phyloP scores from a whole-genome alignment of 2,888 invertebrate species.

The Prosopocoilus inquinatus region DNA sequence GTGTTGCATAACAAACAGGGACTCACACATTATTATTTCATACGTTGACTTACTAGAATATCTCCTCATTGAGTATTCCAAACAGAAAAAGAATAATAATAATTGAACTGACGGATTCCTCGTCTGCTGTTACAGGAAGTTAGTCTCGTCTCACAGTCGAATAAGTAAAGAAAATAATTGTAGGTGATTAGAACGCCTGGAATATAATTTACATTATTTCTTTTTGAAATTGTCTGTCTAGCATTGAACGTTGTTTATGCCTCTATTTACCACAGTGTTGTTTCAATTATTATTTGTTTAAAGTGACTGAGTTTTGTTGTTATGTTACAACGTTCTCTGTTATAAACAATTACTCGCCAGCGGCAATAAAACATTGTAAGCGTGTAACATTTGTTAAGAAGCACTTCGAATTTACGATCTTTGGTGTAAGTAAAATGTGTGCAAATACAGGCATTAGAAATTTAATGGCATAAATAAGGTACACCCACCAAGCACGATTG shows the following conservation, averaged over 20 bases:
- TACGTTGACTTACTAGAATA: too few species aligned
- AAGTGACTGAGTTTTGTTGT: neutral
- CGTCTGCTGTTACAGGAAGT: conserved; percentile 5
- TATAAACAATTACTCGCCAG: conserved; percentile 1
- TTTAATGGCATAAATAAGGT: neutral
- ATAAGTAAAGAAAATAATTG: neutral
- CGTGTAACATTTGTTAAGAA: neutral
- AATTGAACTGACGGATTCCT: too few species aligned
- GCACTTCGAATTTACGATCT: neutral
- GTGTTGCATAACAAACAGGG: too few species aligned
- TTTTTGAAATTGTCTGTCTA: too few species aligned
- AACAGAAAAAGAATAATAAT: too few species aligned
- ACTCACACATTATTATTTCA: too few species aligned
- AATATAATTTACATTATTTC: too few species aligned
- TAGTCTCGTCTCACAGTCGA: conserved; percentile 1
- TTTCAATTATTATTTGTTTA: neutral
- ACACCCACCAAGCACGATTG: neutral
- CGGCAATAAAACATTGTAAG: neutral
- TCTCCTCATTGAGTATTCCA: too few species aligned
- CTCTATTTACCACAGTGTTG: neutral
- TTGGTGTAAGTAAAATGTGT: neutral
- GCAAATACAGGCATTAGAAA: conserved; percentile 1
- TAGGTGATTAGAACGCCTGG: conserved; percentile 1
- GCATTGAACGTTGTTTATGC: neutral
- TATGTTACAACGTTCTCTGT: neutral